phyloP scores from a whole-genome alignment of 2,888 invertebrate species.

The Cistogaster globosa region DNA sequence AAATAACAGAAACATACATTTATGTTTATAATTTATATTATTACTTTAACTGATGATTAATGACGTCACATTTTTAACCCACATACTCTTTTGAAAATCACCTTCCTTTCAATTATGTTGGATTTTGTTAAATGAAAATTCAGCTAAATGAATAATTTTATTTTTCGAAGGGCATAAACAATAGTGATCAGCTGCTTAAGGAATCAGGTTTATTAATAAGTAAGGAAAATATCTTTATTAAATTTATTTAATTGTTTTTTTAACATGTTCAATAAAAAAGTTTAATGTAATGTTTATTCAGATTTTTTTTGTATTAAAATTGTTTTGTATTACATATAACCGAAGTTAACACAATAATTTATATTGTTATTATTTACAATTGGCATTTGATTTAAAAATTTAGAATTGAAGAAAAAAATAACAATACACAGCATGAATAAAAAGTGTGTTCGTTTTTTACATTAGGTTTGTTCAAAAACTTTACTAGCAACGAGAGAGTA shows the following conservation, averaged over 20 bases:
- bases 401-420: too few relatives aligned
- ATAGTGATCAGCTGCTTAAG: constrained; percentile 61
- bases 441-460: too few relatives aligned
- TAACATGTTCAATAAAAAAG: constrained; percentile 50
- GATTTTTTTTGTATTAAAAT: not conserved
- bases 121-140: constrained; percentile 41
- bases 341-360: too few relatives aligned
- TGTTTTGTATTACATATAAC: too few relatives aligned
- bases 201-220: constrained; percentile 77
- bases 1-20: too few relatives aligned
- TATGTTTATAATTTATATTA: too few relatives aligned
- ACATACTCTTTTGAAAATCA: constrained; percentile 78
- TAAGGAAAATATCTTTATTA: constrained; percentile 81
- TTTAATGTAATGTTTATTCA: constrained; percentile 41
- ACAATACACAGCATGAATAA: too few relatives aligned
- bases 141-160: constrained; percentile 28
- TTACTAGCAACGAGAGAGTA: too few relatives aligned
- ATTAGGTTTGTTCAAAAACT: too few relatives aligned
- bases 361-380: too few relatives aligned
- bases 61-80: constrained; percentile 80
- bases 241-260: constrained; percentile 78
- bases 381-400: too few relatives aligned
- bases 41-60: constrained; percentile 77
- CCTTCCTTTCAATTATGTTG: constrained; percentile 72
- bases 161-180: not conserved